phyloP scores from a whole-genome alignment of 2,888 invertebrate genomes.

The Agrotis ipsilon region DNA sequence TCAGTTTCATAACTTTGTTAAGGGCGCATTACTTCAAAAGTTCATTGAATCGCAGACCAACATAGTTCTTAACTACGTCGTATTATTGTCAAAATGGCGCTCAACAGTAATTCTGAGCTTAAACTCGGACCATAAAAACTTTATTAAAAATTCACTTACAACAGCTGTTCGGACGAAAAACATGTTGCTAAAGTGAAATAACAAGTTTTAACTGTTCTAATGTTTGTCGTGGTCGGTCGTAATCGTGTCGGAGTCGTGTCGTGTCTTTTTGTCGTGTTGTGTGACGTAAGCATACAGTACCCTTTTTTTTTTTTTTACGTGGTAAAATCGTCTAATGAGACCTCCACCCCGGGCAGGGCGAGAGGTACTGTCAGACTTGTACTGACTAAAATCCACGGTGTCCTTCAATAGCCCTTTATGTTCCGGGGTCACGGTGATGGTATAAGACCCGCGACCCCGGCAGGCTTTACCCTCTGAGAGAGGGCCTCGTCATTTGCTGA shows the following conservation, averaged over 20 bases:
- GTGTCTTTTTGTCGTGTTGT: slow-evolving; percentile 55
- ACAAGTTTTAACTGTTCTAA: slow-evolving; percentile 39
- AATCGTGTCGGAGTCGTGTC: slow-evolving; percentile 24
- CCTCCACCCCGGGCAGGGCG: no score
- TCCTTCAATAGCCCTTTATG: no score
- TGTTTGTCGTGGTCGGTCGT: slow-evolving; percentile 20
- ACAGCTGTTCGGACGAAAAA: slow-evolving; percentile 35
- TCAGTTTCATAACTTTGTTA: neutral
- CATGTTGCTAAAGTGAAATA: slow-evolving; percentile 37
- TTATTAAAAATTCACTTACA: slow-evolving; percentile 55
- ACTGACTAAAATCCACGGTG: no score
- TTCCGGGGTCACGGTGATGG: no score
- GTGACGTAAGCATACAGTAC: slow-evolving; percentile 66
- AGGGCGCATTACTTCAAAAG: neutral
- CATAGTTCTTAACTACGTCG: slow-evolving; percentile 29
- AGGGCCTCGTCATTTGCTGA: no score
- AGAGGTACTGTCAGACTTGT: no score
- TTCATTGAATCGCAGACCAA: slow-evolving; percentile 22
- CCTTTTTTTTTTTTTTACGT: no score
- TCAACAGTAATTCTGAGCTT: slow-evolving; percentile 41
- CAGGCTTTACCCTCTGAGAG: no score
- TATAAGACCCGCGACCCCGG: no score
- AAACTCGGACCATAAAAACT: slow-evolving; percentile 50
- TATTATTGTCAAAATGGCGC: slow-evolving; percentile 42
- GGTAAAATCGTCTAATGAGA: no score